Evolutionary conservation across 2,113 vertebrate species (phyloP), one percentile per base, ranked within the genome.

Genomic region (Nesogale talazaci): DNA sequence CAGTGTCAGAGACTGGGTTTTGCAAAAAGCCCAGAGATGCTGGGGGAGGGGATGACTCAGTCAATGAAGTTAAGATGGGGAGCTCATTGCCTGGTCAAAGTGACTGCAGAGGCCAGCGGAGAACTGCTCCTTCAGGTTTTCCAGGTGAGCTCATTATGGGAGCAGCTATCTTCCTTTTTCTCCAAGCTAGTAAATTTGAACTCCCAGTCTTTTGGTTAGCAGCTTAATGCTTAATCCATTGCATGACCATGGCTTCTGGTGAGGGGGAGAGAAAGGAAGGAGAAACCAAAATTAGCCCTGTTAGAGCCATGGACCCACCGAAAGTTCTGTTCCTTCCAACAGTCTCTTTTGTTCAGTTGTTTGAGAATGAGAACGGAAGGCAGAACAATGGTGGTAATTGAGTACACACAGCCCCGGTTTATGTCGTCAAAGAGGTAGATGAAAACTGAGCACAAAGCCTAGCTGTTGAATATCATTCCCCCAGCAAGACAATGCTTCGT

Each of bases 401-500:
- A 91, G 81, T 38, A 59, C 40, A 72, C n/a, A 36, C 23, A 90
- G 19, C 40, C 89, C 57, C n/a, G 78, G 40, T 80, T 85, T 92
- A 69, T 17, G 14, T 57, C 59, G 16, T 72, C 88, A 79, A 86
- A 81, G 77, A 90, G 19, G 15, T 75, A 89, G 20, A 42, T 83
- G 23, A 74, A 92, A 88, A 88, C 27, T 12, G 14, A 81, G 80
- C 69, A 29, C 46, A 77, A 40, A 56, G 70, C 92, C 40, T 82
- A 0, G 0, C 88, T 91, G 56, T 61, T 90, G 90, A 94, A 80
- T 89, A 79, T 91, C 92, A 88, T 89, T 93, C 81, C 76, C 90
- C 81, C 27, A 69, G 91, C 84, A 86, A 96, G 92, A 94, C 92
- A 94, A 95, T 94, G 92, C 82, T 40, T 94, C n/a, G 0, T 95